Conservation (phyloP, 2,888 invertebrate species). For the Diarsia dahlii region DNA sequence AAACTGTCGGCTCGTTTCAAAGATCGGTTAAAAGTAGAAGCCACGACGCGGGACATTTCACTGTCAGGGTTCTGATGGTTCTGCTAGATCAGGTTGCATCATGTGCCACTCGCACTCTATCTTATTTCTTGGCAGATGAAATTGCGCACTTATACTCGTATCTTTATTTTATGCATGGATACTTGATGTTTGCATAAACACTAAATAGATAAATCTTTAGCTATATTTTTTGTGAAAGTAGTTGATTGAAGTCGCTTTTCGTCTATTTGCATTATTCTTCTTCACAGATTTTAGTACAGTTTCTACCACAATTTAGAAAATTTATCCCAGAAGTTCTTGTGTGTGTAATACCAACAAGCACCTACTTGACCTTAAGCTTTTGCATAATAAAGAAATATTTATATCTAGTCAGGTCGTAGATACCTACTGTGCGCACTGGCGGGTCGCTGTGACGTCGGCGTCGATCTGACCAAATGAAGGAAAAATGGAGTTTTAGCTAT, state of each 20-base stretch:
- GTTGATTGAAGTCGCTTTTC: neutral
- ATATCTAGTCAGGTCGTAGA: neutral
- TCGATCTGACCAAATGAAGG: neutral
- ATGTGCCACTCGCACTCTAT: constrained; percentile 56
- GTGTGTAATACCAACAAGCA: neutral
- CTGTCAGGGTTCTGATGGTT: constrained; percentile 82
- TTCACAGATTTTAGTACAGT: neutral
- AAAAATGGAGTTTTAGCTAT: neutral
- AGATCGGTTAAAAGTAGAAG: constrained; percentile 45
- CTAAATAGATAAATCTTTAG: neutral
- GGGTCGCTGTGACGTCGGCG: neutral
- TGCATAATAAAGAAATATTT: neutral
- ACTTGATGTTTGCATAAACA: neutral
- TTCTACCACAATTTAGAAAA: neutral
- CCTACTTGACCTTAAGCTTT: neutral
- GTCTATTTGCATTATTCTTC: no score
- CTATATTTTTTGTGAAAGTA: neutral
- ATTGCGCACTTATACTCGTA: constrained; percentile 17
- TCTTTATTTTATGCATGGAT: constrained; percentile 7
- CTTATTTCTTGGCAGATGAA: constrained; percentile 47
- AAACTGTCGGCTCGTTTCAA: constrained; percentile 32
- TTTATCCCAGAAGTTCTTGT: neutral
- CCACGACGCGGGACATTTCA: constrained; percentile 69
- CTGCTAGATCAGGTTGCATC: constrained; percentile 69
- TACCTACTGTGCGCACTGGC: neutral